Base-by-base conservation (phyloP, 2,888 invertebrate species). In the Lepidonotus clava region DNA sequence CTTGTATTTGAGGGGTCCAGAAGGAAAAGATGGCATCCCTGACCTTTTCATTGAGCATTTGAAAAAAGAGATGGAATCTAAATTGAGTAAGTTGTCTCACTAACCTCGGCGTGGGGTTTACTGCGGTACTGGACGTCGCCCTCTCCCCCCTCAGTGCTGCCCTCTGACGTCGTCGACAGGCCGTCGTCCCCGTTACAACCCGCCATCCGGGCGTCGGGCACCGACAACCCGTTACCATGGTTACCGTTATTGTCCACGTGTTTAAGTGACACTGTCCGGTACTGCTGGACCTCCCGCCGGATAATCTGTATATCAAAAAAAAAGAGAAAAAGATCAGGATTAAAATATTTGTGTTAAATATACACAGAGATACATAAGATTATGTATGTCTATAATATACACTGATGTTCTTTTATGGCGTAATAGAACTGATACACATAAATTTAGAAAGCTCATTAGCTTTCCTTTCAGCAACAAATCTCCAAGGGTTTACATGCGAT, bases 21-120 rank as follows among this genome's bases (percentile, higher is more conserved):
- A n/a, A n/a, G n/a, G n/a, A n/a, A n/a, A n/a, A n/a, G n/a, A n/a
- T n/a, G n/a, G n/a, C n/a, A n/a, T n/a, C n/a, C n/a, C n/a, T n/a
- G n/a, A n/a, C n/a, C n/a, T n/a, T n/a, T n/a, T n/a, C n/a, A n/a
- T n/a, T n/a, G n/a, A n/a, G n/a, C n/a, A n/a, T n/a, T n/a, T n/a
- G n/a, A n/a, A n/a, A n/a, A n/a, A n/a, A n/a, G n/a, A n/a, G n/a
- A n/a, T n/a, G n/a, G n/a, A n/a, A n/a, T n/a, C n/a, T n/a, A n/a
- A n/a, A n/a, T n/a, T n/a, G n/a, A n/a, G n/a, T n/a, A n/a, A n/a
- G n/a, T n/a, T n/a, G n/a, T n/a, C n/a, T n/a, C n/a, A 28, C 80
- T 88, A 86, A 91, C 91, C 90, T 92, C 92, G 71, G 92, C 92
- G 88, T 91, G 86, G 76, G 90, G 91, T 87, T 91, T 92, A 77